A percentile compares a stretch with the other conserved stretches of the same genome.
Conservation (phyloP, 2,113 vertebrate species). For the Myotis brandtii region DNA sequence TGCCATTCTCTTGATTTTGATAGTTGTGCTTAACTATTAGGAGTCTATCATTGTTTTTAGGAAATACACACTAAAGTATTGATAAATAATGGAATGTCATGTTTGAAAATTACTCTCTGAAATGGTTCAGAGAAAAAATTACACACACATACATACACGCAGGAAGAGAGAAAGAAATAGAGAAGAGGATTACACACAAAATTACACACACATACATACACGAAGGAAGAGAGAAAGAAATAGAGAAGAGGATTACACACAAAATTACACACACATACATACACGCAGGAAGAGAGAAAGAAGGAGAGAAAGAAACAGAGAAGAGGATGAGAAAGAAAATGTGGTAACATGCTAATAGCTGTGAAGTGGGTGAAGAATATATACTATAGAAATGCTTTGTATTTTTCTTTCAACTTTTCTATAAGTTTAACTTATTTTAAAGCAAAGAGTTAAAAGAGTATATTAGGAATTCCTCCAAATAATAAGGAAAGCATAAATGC, state of each 20-base stretch:
- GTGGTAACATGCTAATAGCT: background rate
- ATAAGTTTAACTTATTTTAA: background rate
- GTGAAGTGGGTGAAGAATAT: background rate
- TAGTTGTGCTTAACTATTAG: background rate
- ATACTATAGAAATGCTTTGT: background rate
- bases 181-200: no score
- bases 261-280: background rate
- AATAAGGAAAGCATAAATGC: background rate
- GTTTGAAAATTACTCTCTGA: background rate
- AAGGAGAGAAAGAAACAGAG: background rate
- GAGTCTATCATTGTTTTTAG: background rate
- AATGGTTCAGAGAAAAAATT: background rate
- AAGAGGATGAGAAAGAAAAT: background rate
- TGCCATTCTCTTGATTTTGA: background rate
- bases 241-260: background rate
- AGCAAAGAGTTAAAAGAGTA: background rate
- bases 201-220: no score
- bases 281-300: background rate
- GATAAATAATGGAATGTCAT: background rate
- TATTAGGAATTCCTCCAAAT: background rate
- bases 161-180: background rate
- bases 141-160: rapidly evolving
- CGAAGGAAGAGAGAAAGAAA: background rate
- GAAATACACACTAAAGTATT: background rate
- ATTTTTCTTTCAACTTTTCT: conserved; percentile 10